Evolutionary conservation across 92 coral and sea anemone species (phyloP), one percentile per base, ranked within the genome.

Genomic region (Palythoa caribaeorum): DNA sequence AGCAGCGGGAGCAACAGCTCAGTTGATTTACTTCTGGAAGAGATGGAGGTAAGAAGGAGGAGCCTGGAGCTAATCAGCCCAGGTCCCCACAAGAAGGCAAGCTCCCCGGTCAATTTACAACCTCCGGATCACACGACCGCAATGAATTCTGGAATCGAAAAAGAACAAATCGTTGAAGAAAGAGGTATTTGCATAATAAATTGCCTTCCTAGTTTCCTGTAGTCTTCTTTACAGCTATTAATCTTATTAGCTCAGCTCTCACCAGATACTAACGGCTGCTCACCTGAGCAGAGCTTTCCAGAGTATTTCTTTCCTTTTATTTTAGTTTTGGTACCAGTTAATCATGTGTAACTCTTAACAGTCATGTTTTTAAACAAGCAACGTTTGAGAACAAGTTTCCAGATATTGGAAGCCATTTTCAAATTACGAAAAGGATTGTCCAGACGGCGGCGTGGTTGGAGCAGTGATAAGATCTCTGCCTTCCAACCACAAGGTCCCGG

Each of bases 21-120:
- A 9, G 93, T 95, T 20, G 98, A 95, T 13, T 73, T 94, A 14
- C 53, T 88, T 50, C 79, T 95, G 59, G 98, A 93, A 17, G 98
- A 95, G 75, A 70, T 91, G 72, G 94, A 95, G 78, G 90, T 90
- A 48, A 89, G 90, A 77, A 91, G 90, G 62, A 91, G 55, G 75
- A 89, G 94, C 38, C 89, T 93, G 73, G 98, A 95, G 80, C 88
- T 62, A 50, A 52, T 87, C 11, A 92, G 89, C 57, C 83, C 86
- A 2, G 20, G 36, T 39, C 75, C 86, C 62, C 38, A 68, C 20
- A 81, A 91, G 85, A 90, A 94, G 76, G 66, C 75, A 17, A 88
- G 91, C 88, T 90, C 91, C 65, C 94, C 96, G 1, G 93, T 17
- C 60, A 68, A 48, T 71, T 66, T 81, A 37, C 76, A 65, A 11